Percentiles rank a stretch among this genome's conserved stretches.
Evolutionary conservation across 2,113 vertebrate species (phyloP).

Genomic region (Oreochromis spilurus): DNA sequence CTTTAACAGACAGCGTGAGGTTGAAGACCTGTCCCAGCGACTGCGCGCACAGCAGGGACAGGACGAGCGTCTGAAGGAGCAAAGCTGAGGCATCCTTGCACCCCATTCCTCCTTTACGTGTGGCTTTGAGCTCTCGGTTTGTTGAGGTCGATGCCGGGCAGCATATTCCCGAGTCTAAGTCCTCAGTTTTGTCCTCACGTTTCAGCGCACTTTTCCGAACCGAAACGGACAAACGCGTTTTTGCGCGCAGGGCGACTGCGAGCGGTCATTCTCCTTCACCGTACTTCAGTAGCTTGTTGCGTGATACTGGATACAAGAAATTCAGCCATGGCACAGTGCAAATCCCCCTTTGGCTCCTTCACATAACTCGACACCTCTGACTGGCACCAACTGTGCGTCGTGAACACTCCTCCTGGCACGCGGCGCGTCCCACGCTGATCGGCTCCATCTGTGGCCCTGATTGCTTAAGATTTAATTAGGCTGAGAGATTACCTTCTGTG

Average conservation of each 20-base stretch:
- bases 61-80: conserved; percentile 15
- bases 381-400: not conserved
- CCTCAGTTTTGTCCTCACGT: not conserved
- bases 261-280: not conserved
- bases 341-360: not conserved
- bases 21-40: conserved; percentile 75
- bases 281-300: not conserved
- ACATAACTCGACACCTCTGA: not conserved
- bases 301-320: not conserved
- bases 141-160: not conserved
- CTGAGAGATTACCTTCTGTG: conserved; percentile 12
- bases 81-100: not conserved
- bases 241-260: not conserved
- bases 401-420: conserved; percentile 28
- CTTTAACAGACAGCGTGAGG: conserved; percentile 80
- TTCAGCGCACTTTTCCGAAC: not conserved
- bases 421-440: conserved; percentile 9
- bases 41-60: conserved; percentile 44
- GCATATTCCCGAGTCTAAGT: conserved; percentile 1
- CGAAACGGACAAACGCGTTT: not conserved
- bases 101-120: conserved; percentile 20
- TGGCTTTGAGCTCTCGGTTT: not conserved
- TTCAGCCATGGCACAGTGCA: not conserved
- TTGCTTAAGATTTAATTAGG: conserved; percentile 37
- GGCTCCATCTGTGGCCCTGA: conserved; percentile 47